Evolutionary conservation across 1,140 invertebrate species (phyloP).

Genomic region (Zaprionus tsacasi): DNA sequence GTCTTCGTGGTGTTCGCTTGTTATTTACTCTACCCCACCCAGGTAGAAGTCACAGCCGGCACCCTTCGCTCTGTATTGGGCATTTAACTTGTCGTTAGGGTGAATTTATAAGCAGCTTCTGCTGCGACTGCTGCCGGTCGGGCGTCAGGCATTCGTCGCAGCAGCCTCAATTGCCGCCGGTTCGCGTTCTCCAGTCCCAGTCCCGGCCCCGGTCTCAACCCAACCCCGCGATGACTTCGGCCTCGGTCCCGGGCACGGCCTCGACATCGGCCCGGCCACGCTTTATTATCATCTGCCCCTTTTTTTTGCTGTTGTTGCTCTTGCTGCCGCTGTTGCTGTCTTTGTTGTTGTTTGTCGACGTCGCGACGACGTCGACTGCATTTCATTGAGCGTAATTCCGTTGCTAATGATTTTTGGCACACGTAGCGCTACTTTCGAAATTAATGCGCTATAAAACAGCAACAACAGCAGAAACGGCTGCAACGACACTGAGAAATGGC

Average conservation of each 20-base stretch:
- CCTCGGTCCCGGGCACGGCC: slow-evolving; percentile 22
- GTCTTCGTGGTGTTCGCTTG: not conserved
- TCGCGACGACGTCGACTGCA: slow-evolving; percentile 65
- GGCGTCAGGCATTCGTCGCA: slow-evolving; percentile 54
- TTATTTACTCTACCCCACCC: slow-evolving; percentile 2
- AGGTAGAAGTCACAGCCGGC: slow-evolving; percentile 30
- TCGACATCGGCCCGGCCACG: slow-evolving; percentile 60
- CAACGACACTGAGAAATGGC: slow-evolving; percentile 75
- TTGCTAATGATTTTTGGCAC: slow-evolving; percentile 84
- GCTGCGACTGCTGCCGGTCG: slow-evolving; percentile 22
- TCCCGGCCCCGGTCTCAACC: not conserved
- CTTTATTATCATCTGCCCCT: slow-evolving; percentile 75
- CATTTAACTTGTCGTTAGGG: slow-evolving; percentile 81
- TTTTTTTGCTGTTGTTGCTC: slow-evolving; percentile 41
- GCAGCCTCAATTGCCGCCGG: slow-evolving; percentile 29
- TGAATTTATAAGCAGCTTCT: slow-evolving; percentile 74
- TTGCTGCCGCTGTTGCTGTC: slow-evolving; percentile 7
- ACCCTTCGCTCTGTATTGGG: slow-evolving; percentile 45
- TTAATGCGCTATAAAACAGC: slow-evolving; percentile 79
- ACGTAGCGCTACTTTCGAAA: slow-evolving; percentile 81
- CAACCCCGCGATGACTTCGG: slow-evolving; percentile 15
- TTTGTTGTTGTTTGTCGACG: slow-evolving; percentile 34
- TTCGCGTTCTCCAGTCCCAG: no score
- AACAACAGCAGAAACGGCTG: slow-evolving; percentile 47
- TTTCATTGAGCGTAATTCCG: slow-evolving; percentile 83